Percentiles rank a stretch among this genome's conserved stretches.
Conservation (phyloP, 2,888 invertebrate genomes). For the Poecilus cupreus region DNA sequence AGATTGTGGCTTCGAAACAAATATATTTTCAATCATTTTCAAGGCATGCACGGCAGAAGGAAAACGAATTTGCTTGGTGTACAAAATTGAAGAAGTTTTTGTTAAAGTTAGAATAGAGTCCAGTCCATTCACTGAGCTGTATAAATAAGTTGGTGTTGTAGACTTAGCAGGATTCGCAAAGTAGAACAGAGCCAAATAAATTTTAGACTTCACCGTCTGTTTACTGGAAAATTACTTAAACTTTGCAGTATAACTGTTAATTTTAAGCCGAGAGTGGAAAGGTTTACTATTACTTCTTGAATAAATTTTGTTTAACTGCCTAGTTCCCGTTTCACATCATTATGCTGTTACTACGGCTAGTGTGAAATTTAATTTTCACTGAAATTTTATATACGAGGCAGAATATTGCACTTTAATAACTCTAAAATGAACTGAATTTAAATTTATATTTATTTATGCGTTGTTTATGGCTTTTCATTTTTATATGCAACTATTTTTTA, state of each 20-base stretch:
- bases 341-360: not conserved
- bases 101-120: too few species aligned
- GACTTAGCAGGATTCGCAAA: not conserved
- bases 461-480: too few species aligned
- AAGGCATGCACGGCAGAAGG: too few species aligned
- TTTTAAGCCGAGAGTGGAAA: slow-evolving; percentile 21
- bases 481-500: not conserved
- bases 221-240: slow-evolving; percentile 53
- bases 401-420: not conserved
- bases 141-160: not conserved
- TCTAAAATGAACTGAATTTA: too few species aligned
- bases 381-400: slow-evolving; percentile 11
- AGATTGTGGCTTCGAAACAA: not conserved
- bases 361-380: slow-evolving; percentile 12
- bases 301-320: slow-evolving; percentile 47
- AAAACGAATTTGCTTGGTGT: too few species aligned
- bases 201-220: slow-evolving; percentile 46
- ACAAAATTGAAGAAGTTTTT: too few species aligned
- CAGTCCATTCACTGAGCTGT: too few species aligned
- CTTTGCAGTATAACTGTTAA: slow-evolving; percentile 42
- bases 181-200: slow-evolving; percentile 35
- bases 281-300: slow-evolving; percentile 20
- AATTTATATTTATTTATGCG: too few species aligned
- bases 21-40: too few species aligned
- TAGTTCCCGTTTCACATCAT: slow-evolving; percentile 11